These are phyloP conservation scores for Euplagia quadripunctaria DNA, from an alignment of 2,888 invertebrate genomes.

Conservation along the genomic window DNA sequence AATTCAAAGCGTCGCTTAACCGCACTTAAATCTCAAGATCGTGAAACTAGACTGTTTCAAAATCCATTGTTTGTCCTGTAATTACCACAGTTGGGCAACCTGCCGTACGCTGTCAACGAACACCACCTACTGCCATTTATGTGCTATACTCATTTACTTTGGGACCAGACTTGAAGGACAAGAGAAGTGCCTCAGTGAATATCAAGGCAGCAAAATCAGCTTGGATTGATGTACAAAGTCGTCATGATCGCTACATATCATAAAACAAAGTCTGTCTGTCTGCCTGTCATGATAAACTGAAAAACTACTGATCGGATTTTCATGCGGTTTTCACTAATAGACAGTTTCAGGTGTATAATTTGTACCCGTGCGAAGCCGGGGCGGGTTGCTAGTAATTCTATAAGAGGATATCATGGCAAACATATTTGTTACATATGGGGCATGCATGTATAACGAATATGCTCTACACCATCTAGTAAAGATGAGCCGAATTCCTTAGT, in stretches of 20 bases:
- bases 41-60: slow-evolving; percentile 73
- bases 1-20: neutral
- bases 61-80: slow-evolving; percentile 74
- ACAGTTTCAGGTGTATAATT: too few species aligned
- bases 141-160: neutral
- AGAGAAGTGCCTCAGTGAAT: neutral
- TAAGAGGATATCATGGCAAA: neutral
- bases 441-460: too few species aligned
- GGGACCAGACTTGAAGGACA: neutral
- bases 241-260: too few species aligned
- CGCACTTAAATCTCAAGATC: slow-evolving; percentile 64
- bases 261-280: too few species aligned
- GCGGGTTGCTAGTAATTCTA: too few species aligned
- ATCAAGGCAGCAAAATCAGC: too few species aligned
- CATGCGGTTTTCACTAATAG: too few species aligned
- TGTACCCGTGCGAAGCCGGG: too few species aligned
- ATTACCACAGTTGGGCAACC: slow-evolving; percentile 69
- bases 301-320: too few species aligned
- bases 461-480: neutral
- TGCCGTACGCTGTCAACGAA: neutral
- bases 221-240: too few species aligned
- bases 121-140: neutral
- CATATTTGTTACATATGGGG: too few species aligned
- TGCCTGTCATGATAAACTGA: too few species aligned
- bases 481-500: neutral